Base-by-base conservation (phyloP, 2,113 vertebrate species). In the Thermophis baileyi region DNA sequence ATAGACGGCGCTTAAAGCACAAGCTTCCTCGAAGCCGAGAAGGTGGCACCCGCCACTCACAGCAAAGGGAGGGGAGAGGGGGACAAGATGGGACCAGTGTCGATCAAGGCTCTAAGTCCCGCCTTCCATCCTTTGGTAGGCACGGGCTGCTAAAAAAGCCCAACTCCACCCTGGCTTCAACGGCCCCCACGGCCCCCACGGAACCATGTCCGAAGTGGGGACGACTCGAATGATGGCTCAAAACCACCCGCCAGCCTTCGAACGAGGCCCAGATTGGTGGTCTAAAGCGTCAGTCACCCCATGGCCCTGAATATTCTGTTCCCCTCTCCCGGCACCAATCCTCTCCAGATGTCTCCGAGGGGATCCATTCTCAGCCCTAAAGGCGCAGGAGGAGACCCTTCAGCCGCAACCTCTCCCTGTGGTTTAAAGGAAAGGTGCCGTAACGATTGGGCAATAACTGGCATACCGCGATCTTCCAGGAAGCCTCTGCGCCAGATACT, bases 241-340 rank as follows among this genome's bases (percentile, higher is more conserved):
- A 94, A 93, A 90, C 81, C 93, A 74, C 93, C 93, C 94, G 93
- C 95, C 95, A 85, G 35, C 20, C 53, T 1, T 27, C 47, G 14
- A 0, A 2, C 2, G 5, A 3, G 4, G 9, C 27, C 0, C 27
- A 16, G 11, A 95, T 93, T 94, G 93, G 95, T 0, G 9, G 0
- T 0, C 2, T 0, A 4, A 18, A 53, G 44, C 44, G 69, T 89
- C 87, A 40, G 6, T 85, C 88, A 49, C n/a, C 69, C 40, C 60
- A 1, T 49, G 35, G n/a, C 24, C 11, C 54, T 8, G 35, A 27
- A n/a, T 51, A 18, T 8, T 40, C 30, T 20, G 2, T 49, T 27
- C 35, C 3, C 40, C 40, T 49, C n/a, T 35, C 25, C 22, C 0
- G 7, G 55, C 1, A 20, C 20, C 46, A 44, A n/a, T 44, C 87